Percentiles rank a stretch among this genome's conserved stretches.
phyloP scores from a whole-genome alignment of 2,113 vertebrate species.

The Pogonocichla stellata region DNA sequence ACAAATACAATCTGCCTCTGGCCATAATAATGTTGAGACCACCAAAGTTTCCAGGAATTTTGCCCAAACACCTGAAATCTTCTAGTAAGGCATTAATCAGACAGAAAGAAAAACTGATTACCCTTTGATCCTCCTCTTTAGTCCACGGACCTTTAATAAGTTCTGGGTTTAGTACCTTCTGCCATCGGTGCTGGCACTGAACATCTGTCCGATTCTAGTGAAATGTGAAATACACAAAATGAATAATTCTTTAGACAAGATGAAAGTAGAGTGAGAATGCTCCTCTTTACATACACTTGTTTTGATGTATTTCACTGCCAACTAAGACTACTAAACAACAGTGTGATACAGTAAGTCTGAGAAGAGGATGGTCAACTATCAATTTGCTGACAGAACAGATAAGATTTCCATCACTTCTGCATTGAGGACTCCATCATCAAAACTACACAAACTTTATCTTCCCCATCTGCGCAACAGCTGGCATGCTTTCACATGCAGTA shows the following conservation, averaged over 20 bases:
- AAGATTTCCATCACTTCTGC: not conserved
- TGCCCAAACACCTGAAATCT: not conserved
- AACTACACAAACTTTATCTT: not conserved
- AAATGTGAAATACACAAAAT: conserved; percentile 7
- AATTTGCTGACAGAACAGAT: not conserved
- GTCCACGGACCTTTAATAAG: conserved; percentile 99
- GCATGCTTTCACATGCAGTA: not conserved
- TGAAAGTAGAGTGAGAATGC: not conserved
- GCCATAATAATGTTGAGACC: not conserved
- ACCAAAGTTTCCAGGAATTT: not conserved
- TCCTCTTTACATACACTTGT: not conserved
- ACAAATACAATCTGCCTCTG: not conserved
- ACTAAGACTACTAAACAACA: not conserved
- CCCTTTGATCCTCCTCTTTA: conserved; percentile 98
- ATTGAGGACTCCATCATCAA: not conserved
- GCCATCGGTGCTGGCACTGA: conserved; percentile 98
- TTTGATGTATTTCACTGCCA: not conserved
- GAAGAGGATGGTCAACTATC: not conserved
- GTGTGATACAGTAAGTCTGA: not conserved
- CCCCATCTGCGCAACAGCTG: not conserved
- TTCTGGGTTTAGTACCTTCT: conserved; percentile 98
- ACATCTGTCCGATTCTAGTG: conserved; percentile 95
- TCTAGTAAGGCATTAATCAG: not conserved
- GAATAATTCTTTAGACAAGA: not conserved
- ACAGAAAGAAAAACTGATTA: conserved; percentile 68